These are phyloP conservation scores for Proales similis DNA, from an alignment of 1,140 invertebrate species.

Conservation along the genomic window DNA sequence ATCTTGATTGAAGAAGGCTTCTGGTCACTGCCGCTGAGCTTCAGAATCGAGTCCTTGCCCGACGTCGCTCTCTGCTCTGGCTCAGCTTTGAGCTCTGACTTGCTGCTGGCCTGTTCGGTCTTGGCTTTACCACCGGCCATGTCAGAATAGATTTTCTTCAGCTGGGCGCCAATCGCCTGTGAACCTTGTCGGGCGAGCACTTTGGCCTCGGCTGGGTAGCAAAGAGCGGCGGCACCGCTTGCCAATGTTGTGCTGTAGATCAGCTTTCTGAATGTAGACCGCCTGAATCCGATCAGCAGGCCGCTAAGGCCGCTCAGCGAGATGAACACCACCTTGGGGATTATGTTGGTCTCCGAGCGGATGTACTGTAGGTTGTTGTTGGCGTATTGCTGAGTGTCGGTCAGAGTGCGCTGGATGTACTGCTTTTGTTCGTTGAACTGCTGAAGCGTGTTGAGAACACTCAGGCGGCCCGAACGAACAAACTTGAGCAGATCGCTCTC, in stretches of 20 bases:
- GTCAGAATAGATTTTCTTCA: constrained; percentile 16
- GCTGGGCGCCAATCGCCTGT: neutral
- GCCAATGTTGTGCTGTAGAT: constrained; percentile 3
- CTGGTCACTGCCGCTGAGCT: constrained; percentile 6
- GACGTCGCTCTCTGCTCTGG: neutral
- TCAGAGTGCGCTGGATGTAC: too few species aligned
- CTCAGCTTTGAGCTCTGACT: neutral
- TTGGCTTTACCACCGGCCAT: constrained; percentile 1
- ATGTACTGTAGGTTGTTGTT: constrained; percentile 19
- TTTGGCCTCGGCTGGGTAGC: constrained; percentile 25
- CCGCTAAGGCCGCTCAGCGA: constrained; percentile 27
- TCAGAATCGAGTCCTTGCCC: constrained; percentile 16
- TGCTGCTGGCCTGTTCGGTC: too few species aligned
- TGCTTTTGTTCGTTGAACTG: too few species aligned
- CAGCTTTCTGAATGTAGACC: constrained; percentile 19
- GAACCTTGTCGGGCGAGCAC: neutral
- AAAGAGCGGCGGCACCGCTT: constrained; percentile 13
- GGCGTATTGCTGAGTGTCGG: too few species aligned
- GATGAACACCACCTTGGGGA: constrained; percentile 32
- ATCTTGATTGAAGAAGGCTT: neutral
- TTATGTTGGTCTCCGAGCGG: constrained; percentile 25
- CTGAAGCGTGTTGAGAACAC: too few species aligned
- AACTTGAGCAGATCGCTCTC: too few species aligned
- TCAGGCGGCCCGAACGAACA: too few species aligned
- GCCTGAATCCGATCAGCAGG: constrained; percentile 13